These are phyloP conservation scores for Hirundichthys speculiger DNA, from an alignment of 2,113 vertebrate genomes.

Conservation along the genomic window DNA sequence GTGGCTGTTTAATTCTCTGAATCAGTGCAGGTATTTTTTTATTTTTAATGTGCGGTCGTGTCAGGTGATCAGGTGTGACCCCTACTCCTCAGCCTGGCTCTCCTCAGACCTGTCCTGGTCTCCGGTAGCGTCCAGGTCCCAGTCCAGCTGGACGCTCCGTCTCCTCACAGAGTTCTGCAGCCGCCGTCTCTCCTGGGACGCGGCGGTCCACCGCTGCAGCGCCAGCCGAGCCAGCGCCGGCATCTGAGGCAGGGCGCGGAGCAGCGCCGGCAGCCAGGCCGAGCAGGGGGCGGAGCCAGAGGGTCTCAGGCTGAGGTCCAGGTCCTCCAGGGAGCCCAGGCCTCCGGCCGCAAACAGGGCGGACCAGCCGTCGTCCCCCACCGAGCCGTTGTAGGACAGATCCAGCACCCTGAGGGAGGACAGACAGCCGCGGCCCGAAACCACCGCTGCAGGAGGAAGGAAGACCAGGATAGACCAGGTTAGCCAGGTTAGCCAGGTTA, in stretches of 20 bases:
- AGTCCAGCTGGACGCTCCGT: slow-evolving; percentile 80
- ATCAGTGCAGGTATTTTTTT: no score
- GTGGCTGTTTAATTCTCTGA: no score
- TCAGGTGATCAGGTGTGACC: not conserved
- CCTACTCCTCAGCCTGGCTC: slow-evolving; percentile 42
- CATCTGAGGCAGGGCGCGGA: slow-evolving; percentile 75
- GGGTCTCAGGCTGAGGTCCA: slow-evolving; percentile 86
- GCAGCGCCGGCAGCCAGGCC: slow-evolving; percentile 81
- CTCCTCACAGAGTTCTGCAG: slow-evolving; percentile 72
- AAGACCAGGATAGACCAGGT: no score
- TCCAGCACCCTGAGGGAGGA: slow-evolving; percentile 79
- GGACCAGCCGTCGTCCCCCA: slow-evolving; percentile 81
- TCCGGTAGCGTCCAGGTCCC: slow-evolving; percentile 30
- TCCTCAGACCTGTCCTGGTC: slow-evolving; percentile 35
- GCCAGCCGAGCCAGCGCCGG: slow-evolving; percentile 79
- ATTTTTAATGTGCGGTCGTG: no score
- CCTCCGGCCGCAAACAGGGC: slow-evolving; percentile 77
- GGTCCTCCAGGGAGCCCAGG: slow-evolving; percentile 80
- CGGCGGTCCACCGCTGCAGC: slow-evolving; percentile 81
- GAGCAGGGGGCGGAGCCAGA: slow-evolving; percentile 62
- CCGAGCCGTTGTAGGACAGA: slow-evolving; percentile 85
- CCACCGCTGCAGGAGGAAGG: slow-evolving; percentile 72
- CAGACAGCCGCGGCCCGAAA: slow-evolving; percentile 71
- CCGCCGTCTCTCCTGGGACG: slow-evolving; percentile 62
- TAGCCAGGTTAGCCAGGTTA: no score